Percentiles rank a stretch among this genome's conserved stretches.
These are phyloP conservation scores for Oligia strigilis DNA, from an alignment of 2,888 invertebrate genomes.

Conservation along the genomic window DNA sequence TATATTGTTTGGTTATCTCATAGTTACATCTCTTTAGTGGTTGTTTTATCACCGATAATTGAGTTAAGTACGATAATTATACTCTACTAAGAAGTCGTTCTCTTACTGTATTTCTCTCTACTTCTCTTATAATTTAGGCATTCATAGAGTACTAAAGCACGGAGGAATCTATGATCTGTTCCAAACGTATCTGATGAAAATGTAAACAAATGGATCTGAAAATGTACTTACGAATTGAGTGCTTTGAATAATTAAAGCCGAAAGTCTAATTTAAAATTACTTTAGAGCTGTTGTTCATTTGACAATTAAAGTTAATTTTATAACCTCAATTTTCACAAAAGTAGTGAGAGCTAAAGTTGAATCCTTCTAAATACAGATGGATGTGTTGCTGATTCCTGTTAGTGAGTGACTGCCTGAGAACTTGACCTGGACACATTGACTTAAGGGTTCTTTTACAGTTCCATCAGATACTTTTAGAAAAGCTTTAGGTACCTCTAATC, in stretches of 20 bases:
- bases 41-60: slow-evolving; percentile 12
- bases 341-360: neutral
- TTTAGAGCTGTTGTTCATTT: neutral
- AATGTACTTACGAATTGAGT: too few species aligned
- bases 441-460: too few species aligned
- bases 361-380: neutral
- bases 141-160: neutral
- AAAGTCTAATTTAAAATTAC: neutral
- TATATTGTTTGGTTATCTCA: slow-evolving; percentile 22
- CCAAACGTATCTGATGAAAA: neutral
- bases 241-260: too few species aligned
- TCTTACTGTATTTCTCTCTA: neutral
- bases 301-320: neutral
- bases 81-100: neutral
- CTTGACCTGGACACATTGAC: neutral
- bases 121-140: neutral
- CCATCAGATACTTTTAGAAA: neutral
- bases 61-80: neutral
- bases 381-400: neutral
- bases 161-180: neutral
- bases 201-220: neutral
- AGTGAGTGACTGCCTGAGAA: too few species aligned
- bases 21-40: slow-evolving; percentile 6
- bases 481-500: neutral
- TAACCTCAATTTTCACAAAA: neutral